Conservation (phyloP, 2,113 vertebrate species). For the Platycercus adscitus region DNA sequence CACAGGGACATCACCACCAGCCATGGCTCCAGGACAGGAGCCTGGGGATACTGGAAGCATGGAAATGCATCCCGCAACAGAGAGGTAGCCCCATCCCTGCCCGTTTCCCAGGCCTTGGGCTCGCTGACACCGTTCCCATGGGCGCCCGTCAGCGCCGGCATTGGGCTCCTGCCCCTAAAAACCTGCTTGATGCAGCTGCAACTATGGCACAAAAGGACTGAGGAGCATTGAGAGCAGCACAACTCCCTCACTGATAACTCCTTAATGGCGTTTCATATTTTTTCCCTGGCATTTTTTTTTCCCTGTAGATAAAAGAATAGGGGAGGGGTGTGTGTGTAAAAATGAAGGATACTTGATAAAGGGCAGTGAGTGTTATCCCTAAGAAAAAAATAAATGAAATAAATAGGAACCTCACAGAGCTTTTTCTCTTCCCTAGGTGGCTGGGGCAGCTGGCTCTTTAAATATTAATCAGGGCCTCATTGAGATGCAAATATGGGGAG, state of each 20-base stretch:
- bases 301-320: slow-evolving; percentile 20
- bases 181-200: slow-evolving; percentile 61
- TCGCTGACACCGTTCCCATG: neutral
- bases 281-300: neutral
- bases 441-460: slow-evolving; percentile 79
- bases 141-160: neutral
- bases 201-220: slow-evolving; percentile 46
- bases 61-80: neutral
- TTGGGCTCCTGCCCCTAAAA: neutral
- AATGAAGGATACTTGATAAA: slow-evolving; percentile 50
- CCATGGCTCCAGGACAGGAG: accelerated
- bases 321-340: neutral
- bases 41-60: accelerated
- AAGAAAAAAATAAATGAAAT: neutral
- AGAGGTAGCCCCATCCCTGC: neutral
- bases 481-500: slow-evolving; percentile 75
- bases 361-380: slow-evolving; percentile 47
- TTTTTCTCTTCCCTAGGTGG: slow-evolving; percentile 60
- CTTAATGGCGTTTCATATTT: slow-evolving; percentile 22
- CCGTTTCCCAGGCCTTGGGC: neutral
- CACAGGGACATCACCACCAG: neutral
- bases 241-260: slow-evolving; percentile 51
- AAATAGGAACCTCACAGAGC: slow-evolving; percentile 53
- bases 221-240: slow-evolving; percentile 67
- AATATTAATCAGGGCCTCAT: slow-evolving; percentile 78